A percentile compares a stretch with the other conserved stretches of the same genome.
phyloP scores from a whole-genome alignment of 2,797 vertebrate genomes.

The Anguilla pacifica region DNA sequence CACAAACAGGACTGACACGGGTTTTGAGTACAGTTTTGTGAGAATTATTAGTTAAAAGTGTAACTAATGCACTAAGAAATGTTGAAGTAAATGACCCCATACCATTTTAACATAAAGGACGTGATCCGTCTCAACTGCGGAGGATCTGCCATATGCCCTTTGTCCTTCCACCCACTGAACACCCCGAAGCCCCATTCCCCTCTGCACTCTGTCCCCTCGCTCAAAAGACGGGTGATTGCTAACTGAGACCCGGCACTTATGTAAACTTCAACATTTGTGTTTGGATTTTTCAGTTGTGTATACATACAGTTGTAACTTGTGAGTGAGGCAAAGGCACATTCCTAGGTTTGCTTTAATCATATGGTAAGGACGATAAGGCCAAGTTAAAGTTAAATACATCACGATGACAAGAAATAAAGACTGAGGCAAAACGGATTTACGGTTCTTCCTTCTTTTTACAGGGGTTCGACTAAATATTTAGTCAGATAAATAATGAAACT shows the following conservation, averaged over 20 bases:
- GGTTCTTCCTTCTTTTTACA: background rate
- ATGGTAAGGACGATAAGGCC: background rate
- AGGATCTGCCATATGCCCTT: background rate
- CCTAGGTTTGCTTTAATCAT: background rate
- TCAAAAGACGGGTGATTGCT: constrained; percentile 16
- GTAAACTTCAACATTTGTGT: constrained; percentile 6
- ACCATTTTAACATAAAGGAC: background rate
- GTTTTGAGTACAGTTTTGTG: background rate
- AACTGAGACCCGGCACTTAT: constrained; percentile 21
- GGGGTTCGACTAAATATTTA: constrained; percentile 17
- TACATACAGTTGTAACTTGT: no score
- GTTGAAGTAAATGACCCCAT: background rate
- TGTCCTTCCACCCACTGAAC: background rate
- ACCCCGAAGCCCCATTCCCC: background rate
- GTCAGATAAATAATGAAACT: constrained; percentile 29
- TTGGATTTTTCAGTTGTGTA: constrained; percentile 14
- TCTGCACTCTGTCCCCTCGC: background rate
- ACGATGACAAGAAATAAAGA: background rate
- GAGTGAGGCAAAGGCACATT: background rate
- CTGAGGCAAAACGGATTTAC: background rate
- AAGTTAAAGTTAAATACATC: background rate
- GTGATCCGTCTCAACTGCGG: background rate
- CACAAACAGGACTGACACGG: background rate
- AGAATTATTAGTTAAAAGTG: background rate
- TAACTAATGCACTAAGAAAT: no score